A percentile compares a stretch with the other conserved stretches of the same genome.
Evolutionary conservation across 2,113 vertebrate genomes (phyloP).

Genomic region (Girardinichthys multiradiatus): DNA sequence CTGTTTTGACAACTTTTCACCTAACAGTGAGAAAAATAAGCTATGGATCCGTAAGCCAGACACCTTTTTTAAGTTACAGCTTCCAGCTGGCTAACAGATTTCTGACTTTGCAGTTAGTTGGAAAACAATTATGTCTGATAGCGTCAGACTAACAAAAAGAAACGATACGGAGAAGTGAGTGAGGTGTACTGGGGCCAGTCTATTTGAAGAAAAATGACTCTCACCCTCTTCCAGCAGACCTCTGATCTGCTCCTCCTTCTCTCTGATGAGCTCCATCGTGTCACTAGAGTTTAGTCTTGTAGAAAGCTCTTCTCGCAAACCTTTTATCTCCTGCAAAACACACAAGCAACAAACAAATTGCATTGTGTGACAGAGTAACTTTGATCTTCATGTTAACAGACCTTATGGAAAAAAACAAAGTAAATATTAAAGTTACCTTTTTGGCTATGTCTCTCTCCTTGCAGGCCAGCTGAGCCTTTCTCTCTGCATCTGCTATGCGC

Average conservation of each 20-base stretch:
- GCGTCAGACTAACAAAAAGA: too few species aligned
- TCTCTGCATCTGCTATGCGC: conserved; percentile 95
- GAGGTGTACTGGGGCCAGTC: too few species aligned
- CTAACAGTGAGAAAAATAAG: conserved; percentile 70
- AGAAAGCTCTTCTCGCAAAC: conserved; percentile 90
- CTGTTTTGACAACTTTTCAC: conserved; percentile 98
- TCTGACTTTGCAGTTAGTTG: too few species aligned
- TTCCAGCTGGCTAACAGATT: too few species aligned
- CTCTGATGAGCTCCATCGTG: conserved; percentile 91
- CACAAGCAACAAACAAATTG: background rate
- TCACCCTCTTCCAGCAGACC: conserved; percentile 97
- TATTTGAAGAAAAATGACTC: background rate
- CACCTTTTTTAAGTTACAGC: too few species aligned
- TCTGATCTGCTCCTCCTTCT: conserved; percentile 97
- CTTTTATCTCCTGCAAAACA: conserved; percentile 88
- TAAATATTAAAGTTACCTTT: conserved; percentile 83
- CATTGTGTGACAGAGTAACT: background rate
- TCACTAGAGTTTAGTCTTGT: conserved; percentile 90
- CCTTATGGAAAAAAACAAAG: background rate
- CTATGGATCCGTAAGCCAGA: background rate
- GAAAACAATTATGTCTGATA: too few species aligned
- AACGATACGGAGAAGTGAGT: too few species aligned
- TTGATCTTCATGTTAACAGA: background rate
- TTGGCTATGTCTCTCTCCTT: conserved; percentile 96
- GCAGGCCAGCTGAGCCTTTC: conserved; percentile 94